Conservation (phyloP, 2,888 invertebrate species). For the Cryptocephalus primarius region DNA sequence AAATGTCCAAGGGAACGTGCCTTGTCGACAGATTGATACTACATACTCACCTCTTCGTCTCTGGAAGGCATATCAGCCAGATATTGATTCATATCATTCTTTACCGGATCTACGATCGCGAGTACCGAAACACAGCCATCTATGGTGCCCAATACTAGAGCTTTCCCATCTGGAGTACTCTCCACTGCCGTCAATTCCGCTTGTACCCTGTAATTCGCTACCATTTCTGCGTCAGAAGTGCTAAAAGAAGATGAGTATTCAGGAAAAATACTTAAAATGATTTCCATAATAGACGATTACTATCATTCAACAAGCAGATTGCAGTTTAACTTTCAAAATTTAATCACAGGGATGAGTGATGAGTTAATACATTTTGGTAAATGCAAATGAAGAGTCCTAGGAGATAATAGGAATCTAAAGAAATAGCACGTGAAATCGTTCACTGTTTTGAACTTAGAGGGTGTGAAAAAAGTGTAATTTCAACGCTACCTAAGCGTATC, state of each 20-base stretch:
- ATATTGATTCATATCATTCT: slow-evolving; percentile 53
- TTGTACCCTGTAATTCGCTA: slow-evolving; percentile 86
- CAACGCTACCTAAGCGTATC: no score
- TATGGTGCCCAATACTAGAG: slow-evolving; percentile 79
- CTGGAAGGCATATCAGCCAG: slow-evolving; percentile 58
- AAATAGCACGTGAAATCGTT: no score
- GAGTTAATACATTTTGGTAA: no score
- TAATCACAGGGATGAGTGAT: no score
- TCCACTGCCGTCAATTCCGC: slow-evolving; percentile 82
- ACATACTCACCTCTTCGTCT: slow-evolving; percentile 46
- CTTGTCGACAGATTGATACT: no score
- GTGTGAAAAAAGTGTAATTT: no score
- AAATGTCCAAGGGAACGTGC: no score
- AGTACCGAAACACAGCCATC: slow-evolving; percentile 91
- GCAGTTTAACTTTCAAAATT: no score
- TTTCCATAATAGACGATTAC: background rate
- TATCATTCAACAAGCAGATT: no score
- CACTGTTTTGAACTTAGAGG: no score
- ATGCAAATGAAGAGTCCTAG: no score
- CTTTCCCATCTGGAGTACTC: slow-evolving; percentile 72
- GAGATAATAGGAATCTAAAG: no score
- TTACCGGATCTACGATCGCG: slow-evolving; percentile 59
- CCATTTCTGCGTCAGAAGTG: slow-evolving; percentile 76
- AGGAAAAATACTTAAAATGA: background rate
- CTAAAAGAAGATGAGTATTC: slow-evolving; percentile 34